Evolutionary conservation across 2,888 invertebrate species (phyloP).

Genomic region (Oscheius sp.): DNA sequence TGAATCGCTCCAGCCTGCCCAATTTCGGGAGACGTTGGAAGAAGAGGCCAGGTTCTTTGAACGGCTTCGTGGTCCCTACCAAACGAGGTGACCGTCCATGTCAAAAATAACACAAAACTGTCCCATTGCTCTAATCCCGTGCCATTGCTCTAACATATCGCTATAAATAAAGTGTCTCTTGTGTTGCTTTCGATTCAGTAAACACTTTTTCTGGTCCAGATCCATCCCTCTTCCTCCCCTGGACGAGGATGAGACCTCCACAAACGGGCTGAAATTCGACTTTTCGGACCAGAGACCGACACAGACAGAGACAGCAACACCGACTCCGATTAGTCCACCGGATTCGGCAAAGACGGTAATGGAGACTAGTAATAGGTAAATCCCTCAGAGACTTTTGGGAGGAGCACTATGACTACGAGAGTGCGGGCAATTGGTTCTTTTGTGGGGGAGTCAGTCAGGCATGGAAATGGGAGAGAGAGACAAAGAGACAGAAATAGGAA

Average conservation of each 20-base stretch:
- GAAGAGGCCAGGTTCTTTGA: slow-evolving; percentile 74
- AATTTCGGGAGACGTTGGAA: slow-evolving; percentile 73
- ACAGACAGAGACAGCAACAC: slow-evolving; percentile 11
- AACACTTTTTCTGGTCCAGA: neutral
- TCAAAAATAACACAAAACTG: neutral
- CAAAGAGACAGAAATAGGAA: no score
- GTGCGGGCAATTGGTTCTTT: neutral
- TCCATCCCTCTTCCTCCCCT: slow-evolving; percentile 21
- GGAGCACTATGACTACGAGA: neutral
- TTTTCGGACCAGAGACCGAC: slow-evolving; percentile 16
- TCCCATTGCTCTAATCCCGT: no score
- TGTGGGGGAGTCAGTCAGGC: no score
- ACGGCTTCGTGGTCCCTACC: slow-evolving; percentile 47
- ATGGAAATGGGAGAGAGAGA: neutral
- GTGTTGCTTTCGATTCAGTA: slow-evolving; percentile 8
- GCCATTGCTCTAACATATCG: slow-evolving; percentile 26
- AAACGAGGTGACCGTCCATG: slow-evolving; percentile 47
- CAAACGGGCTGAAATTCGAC: slow-evolving; percentile 24
- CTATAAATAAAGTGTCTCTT: neutral
- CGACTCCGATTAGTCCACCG: slow-evolving; percentile 16
- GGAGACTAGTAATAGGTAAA: slow-evolving; percentile 32
- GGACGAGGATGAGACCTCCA: slow-evolving; percentile 13
- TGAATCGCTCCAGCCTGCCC: slow-evolving; percentile 70
- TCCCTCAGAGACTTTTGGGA: neutral
- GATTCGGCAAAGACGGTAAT: slow-evolving; percentile 35